Percentiles rank a stretch among this genome's conserved stretches.
Conservation (phyloP, 2,797 vertebrate genomes). For the Cheirogaleus major region DNA sequence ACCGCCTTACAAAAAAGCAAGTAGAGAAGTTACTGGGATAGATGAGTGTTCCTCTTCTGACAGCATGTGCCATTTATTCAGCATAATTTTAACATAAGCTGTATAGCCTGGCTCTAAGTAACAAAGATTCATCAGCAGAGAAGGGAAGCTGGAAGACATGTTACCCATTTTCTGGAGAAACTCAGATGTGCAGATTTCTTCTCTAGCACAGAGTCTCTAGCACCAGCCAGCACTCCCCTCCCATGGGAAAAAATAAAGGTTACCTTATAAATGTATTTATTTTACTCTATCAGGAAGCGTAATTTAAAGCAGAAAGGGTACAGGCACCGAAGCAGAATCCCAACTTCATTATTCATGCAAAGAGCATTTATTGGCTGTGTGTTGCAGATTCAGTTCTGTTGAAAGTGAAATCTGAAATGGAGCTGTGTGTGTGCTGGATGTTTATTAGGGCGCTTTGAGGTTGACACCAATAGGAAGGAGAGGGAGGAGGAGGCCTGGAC, state of each 20-base stretch:
- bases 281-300: not conserved
- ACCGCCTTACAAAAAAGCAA: not conserved
- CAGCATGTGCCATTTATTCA: not conserved
- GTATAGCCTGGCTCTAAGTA: not conserved
- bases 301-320: not conserved
- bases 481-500: too few relatives aligned
- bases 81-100: not conserved
- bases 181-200: not conserved
- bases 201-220: not conserved
- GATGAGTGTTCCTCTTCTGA: fast-evolving
- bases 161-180: not conserved
- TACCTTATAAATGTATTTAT: too few relatives aligned
- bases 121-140: not conserved
- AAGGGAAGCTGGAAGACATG: not conserved
- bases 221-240: too few relatives aligned
- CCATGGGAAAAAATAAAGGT: not conserved
- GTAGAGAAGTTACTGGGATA: not conserved
- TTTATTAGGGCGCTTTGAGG: too few relatives aligned
- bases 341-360: not conserved
- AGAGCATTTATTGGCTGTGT: not conserved
- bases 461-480: not conserved
- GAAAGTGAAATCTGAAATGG: not conserved
- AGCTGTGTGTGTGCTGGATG: not conserved
- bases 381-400: not conserved
- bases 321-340: not conserved